Base-by-base conservation (phyloP, 2,888 invertebrate genomes). In the Troilus luridus region DNA sequence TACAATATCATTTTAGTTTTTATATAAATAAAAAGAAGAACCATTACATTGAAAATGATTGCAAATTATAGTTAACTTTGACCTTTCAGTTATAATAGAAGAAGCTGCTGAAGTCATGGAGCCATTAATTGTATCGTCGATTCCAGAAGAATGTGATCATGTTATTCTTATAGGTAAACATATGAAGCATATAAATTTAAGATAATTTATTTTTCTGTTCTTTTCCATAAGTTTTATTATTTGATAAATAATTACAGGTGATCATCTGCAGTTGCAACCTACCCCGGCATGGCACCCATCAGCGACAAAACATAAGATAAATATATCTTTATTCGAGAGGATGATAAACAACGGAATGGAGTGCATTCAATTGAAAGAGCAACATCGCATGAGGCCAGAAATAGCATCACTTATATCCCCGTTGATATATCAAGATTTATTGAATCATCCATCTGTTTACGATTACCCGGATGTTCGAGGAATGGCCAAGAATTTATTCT, bases 71-170 rank as follows among this genome's bases (percentile, higher is more conserved):
- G 41, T 41, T 41, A 41, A 88, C 58, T 92, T 67, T 91, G 92
- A 88, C 91, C 91, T 94, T 94, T 81, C 94, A 96, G 97, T 97
- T 0, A 95, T 97, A 24, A 97, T 98, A 0, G 98, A 98, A 94
- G 98, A 98, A 94, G 98, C 98, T 0, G 98, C 98, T 0, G 98
- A 98, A 94, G 97, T 98, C 0, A 94, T 98, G 67, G 98, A 98
- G 94, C 95, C 97, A 0, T 98, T 98, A 93, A 96, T 98, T 24
- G 94, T 98, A 0, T 96, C 97, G 0, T 96, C 97, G 0, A 94
- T 98, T 24, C 97, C 97, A 0, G 94, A 95, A 58, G 94, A 95
- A 88, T 97, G 97, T 92, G 95, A 98, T 93, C 98, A 98, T 94
- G 95, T 98, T 0, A 97, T 98, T 93, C 95, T 98, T 24, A 97